Conservation (phyloP, 2,888 invertebrate genomes). For the Drosophila imparisetae region DNA sequence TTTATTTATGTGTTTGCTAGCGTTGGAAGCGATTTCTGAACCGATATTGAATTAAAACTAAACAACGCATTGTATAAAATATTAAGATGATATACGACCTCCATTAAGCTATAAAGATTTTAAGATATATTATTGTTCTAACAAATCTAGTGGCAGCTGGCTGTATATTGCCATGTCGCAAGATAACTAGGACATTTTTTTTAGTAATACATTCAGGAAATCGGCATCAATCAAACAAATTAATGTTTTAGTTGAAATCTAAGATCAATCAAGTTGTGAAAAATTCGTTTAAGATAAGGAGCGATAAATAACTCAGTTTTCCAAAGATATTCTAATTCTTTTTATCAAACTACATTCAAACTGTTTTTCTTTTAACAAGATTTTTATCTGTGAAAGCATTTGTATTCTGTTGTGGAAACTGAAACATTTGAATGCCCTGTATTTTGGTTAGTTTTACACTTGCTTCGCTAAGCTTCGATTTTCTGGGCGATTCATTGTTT, state of each 20-base stretch:
- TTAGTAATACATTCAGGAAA: not conserved
- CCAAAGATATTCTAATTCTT: not conserved
- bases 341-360: not conserved
- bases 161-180: not conserved
- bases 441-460: slow-evolving; percentile 16
- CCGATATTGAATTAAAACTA: slow-evolving; percentile 41
- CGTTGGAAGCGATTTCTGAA: slow-evolving; percentile 21
- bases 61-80: slow-evolving; percentile 34
- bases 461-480: slow-evolving; percentile 31
- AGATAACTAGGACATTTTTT: not conserved
- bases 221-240: not conserved
- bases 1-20: slow-evolving; percentile 49
- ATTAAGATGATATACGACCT: slow-evolving; percentile 39
- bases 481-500: slow-evolving; percentile 59
- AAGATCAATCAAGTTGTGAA: not conserved
- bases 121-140: not conserved
- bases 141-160: slow-evolving; percentile 1
- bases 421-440: slow-evolving; percentile 3
- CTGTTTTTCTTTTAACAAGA: not conserved
- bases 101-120: slow-evolving; percentile 16
- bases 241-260: not conserved
- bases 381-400: not conserved
- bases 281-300: not conserved
- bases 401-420: not conserved
- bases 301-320: not conserved